Percentiles rank a stretch among this genome's conserved stretches.
Evolutionary conservation across 2,113 vertebrate species (phyloP).

Genomic region (Isichthys henryi): DNA sequence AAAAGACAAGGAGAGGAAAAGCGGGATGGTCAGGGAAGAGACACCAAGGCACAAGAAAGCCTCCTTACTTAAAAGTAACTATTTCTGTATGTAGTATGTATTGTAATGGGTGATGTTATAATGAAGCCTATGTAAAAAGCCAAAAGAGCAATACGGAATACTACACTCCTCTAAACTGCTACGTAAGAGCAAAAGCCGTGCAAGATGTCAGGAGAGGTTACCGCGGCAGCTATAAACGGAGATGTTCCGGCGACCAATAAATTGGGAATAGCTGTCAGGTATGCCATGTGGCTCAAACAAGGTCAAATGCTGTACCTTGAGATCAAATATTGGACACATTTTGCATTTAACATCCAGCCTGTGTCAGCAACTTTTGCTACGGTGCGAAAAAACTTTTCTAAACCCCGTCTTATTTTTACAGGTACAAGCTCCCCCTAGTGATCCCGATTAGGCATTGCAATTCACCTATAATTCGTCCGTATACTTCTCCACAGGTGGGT

Average conservation of each 20-base stretch:
- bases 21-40: background rate
- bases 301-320: background rate
- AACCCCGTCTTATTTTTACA: background rate
- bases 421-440: background rate
- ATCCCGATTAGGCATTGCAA: background rate
- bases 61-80: background rate
- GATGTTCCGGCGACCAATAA: background rate
- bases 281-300: background rate
- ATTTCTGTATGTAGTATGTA: background rate
- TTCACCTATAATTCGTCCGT: background rate
- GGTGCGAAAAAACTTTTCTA: background rate
- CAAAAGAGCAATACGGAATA: background rate
- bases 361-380: background rate
- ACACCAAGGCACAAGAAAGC: background rate
- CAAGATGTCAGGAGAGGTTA: background rate
- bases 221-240: background rate
- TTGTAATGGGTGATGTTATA: background rate
- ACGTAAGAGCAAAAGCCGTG: background rate
- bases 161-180: background rate
- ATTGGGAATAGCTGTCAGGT: background rate
- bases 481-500: background rate
- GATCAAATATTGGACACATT: background rate
- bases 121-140: background rate
- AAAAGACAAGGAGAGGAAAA: background rate
- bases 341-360: background rate